Percentiles rank a stretch among this genome's conserved stretches.
phyloP scores from a whole-genome alignment of 2,113 vertebrate genomes.

The Haemorhous mexicanus region DNA sequence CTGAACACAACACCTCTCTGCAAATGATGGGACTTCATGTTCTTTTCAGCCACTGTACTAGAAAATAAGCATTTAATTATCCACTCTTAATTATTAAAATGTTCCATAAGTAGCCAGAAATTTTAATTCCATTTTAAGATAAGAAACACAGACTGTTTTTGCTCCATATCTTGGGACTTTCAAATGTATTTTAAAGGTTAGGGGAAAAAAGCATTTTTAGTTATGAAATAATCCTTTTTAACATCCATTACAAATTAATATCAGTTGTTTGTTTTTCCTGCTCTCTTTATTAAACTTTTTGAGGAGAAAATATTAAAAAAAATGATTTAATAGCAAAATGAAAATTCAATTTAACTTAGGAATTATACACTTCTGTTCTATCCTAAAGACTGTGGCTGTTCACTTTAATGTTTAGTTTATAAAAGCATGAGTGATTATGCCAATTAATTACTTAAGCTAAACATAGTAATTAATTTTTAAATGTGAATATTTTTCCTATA shows the following conservation, averaged over 20 bases:
- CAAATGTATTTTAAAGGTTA: background rate
- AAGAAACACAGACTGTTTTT: slow-evolving; percentile 38
- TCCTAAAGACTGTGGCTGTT: slow-evolving; percentile 3
- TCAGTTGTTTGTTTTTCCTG: slow-evolving; percentile 27
- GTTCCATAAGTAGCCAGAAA: background rate
- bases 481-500: slow-evolving; percentile 34
- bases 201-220: background rate
- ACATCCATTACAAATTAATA: background rate
- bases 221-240: slow-evolving; percentile 27
- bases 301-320: background rate
- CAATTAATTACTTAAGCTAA: slow-evolving; percentile 58
- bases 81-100: slow-evolving; percentile 45
- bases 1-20: background rate
- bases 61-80: slow-evolving; percentile 50
- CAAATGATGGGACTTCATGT: slow-evolving; percentile 19
- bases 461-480: slow-evolving; percentile 57
- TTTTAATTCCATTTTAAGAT: slow-evolving; percentile 50
- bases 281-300: background rate
- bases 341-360: slow-evolving; percentile 29
- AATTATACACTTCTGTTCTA: slow-evolving; percentile 7
- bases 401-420: slow-evolving; percentile 44
- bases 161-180: background rate
- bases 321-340: slow-evolving; percentile 13
- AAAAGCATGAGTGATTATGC: slow-evolving; percentile 32
- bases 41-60: slow-evolving; percentile 26